Conservation (phyloP, 2,797 vertebrate genomes). For the Acridotheres tristis region DNA sequence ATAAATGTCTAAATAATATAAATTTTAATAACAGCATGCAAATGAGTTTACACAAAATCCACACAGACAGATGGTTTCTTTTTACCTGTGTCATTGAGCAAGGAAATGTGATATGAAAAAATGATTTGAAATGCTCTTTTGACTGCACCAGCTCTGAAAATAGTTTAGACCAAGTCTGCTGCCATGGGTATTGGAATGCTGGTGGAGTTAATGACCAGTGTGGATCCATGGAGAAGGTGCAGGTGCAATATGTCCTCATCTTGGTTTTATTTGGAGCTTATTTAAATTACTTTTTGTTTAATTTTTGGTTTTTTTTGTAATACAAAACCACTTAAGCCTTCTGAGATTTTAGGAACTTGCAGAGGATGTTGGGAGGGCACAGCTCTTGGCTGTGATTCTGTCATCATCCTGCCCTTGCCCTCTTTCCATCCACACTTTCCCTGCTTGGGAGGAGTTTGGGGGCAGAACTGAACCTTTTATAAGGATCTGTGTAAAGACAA, state of each 20-base stretch:
- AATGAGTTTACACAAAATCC: constrained; percentile 50
- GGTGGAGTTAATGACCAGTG: background rate
- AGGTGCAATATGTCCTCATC: background rate
- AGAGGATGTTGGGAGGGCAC: background rate
- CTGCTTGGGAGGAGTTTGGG: background rate
- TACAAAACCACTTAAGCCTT: background rate
- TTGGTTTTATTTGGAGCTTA: background rate
- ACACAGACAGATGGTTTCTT: constrained; percentile 56
- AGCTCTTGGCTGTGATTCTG: background rate
- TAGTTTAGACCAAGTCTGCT: background rate
- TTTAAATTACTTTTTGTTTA: background rate
- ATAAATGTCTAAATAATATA: constrained; percentile 34
- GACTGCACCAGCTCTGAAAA: background rate
- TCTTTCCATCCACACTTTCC: fast-evolving
- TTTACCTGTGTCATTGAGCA: constrained; percentile 23
- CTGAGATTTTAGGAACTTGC: background rate
- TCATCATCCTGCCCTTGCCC: background rate
- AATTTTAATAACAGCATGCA: constrained; percentile 62
- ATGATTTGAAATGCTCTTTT: constrained; percentile 29
- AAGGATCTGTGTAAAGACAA: background rate
- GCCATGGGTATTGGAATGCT: background rate
- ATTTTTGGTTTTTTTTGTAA: background rate
- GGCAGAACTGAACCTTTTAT: background rate
- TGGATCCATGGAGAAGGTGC: background rate
- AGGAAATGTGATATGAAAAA: constrained; percentile 26